Conservation (phyloP, 2,113 vertebrate species). For the Labeo catla region DNA sequence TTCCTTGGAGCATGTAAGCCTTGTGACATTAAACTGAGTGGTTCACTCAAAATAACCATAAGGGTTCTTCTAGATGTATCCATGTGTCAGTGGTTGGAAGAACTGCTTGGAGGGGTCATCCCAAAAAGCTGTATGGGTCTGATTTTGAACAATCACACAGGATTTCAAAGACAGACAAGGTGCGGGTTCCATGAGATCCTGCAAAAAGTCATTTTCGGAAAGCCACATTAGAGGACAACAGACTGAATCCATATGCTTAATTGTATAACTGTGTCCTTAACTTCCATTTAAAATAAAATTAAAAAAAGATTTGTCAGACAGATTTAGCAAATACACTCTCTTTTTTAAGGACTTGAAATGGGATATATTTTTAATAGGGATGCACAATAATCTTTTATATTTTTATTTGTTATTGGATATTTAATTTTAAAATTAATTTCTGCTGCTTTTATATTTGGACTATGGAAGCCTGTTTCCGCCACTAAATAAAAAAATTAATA, state of each 20-base stretch:
- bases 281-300: neutral
- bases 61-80: constrained; percentile 33
- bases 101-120: constrained; percentile 38
- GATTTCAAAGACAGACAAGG: constrained; percentile 23
- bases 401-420: no score
- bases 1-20: constrained; percentile 19
- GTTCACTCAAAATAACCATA: constrained; percentile 49
- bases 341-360: constrained; percentile 13
- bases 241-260: constrained; percentile 32
- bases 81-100: constrained; percentile 42
- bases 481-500: no score
- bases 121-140: constrained; percentile 23
- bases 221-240: constrained; percentile 14
- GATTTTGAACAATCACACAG: constrained; percentile 20
- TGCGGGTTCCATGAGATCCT: constrained; percentile 1
- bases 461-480: no score
- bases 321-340: constrained; percentile 22
- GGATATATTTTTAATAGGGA: neutral
- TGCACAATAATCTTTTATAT: no score
- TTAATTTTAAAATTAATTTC: no score
- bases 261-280: constrained; percentile 17
- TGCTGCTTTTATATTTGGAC: no score
- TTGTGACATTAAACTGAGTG: constrained; percentile 33
- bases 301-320: neutral
- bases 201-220: constrained; percentile 35